Conservation (phyloP, 2,113 vertebrate species). For the Crotalus viridis region DNA sequence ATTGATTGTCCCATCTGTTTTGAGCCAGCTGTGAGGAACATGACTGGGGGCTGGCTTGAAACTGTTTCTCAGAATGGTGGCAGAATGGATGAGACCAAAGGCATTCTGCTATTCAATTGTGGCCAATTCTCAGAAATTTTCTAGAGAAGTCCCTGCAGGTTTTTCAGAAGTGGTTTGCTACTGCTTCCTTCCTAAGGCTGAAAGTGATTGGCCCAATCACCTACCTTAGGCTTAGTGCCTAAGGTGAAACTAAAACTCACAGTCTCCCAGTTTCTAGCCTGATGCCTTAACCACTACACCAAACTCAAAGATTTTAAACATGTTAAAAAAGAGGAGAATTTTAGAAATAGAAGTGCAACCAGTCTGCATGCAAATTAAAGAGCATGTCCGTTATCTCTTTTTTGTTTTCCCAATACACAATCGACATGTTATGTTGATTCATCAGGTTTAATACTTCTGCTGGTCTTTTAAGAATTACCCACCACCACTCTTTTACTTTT, state of each 20-base stretch:
- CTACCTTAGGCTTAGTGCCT: not conserved
- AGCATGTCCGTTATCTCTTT: not conserved
- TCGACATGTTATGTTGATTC: not conserved
- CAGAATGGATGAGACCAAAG: not conserved
- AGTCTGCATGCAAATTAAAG: not conserved
- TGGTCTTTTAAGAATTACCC: not conserved
- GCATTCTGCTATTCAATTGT: not conserved
- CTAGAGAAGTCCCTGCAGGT: not conserved
- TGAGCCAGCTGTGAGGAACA: not conserved
- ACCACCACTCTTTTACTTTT: not conserved
- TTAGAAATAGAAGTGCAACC: not conserved
- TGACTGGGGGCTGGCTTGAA: not conserved
- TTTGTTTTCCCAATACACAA: not conserved
- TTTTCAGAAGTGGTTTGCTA: not conserved
- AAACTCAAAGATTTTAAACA: not conserved
- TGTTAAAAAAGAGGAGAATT: not conserved
- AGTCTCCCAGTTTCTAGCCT: not conserved
- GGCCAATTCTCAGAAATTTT: not conserved
- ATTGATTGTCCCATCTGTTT: not conserved
- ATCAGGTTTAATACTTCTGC: not conserved
- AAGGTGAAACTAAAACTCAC: not conserved
- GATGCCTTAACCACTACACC: not conserved
- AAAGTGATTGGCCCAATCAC: not conserved
- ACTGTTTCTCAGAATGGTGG: not conserved
- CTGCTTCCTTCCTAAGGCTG: not conserved